phyloP scores from a whole-genome alignment of 2,888 invertebrate species.

The Ormyrus thymus region DNA sequence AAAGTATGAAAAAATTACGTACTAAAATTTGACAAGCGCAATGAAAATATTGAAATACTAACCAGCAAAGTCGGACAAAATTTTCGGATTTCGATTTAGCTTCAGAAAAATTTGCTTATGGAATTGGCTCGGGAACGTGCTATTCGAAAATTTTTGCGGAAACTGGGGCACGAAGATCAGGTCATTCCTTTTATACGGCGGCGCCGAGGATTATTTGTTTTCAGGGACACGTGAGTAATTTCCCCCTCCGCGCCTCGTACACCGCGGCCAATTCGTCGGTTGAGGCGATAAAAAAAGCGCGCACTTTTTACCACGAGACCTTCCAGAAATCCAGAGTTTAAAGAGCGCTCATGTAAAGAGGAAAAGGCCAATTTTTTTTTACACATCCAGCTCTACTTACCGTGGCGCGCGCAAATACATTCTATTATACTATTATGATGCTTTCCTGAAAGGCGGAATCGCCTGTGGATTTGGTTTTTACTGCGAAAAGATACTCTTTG shows the following conservation, averaged over 20 bases:
- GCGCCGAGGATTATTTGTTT: constrained; percentile 35
- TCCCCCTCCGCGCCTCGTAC: constrained; percentile 11
- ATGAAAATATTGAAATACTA: no score
- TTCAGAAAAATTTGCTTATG: no score
- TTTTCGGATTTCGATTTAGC: no score
- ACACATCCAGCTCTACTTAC: background rate
- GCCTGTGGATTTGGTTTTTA: no score
- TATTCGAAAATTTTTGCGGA: constrained; percentile 16
- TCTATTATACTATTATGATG: constrained; percentile 1
- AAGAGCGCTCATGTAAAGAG: constrained; percentile 25
- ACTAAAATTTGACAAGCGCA: no score
- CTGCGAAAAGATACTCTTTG: no score
- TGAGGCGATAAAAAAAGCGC: constrained; percentile 32
- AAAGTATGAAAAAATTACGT: no score
- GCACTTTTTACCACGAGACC: constrained; percentile 31
- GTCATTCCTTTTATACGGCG: constrained; percentile 39
- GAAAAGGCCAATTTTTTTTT: constrained; percentile 11
- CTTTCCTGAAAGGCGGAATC: background rate
- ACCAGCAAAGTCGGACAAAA: no score
- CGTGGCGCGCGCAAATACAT: background rate
- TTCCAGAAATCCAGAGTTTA: constrained; percentile 14
- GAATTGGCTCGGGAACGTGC: background rate
- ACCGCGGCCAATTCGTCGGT: background rate
- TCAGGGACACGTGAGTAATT: constrained; percentile 43
- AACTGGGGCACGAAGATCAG: constrained; percentile 24